A percentile compares a stretch with the other conserved stretches of the same genome.
These are phyloP conservation scores for Triplophysa tibetana DNA, from an alignment of 2,113 vertebrate genomes.

Conservation along the genomic window DNA sequence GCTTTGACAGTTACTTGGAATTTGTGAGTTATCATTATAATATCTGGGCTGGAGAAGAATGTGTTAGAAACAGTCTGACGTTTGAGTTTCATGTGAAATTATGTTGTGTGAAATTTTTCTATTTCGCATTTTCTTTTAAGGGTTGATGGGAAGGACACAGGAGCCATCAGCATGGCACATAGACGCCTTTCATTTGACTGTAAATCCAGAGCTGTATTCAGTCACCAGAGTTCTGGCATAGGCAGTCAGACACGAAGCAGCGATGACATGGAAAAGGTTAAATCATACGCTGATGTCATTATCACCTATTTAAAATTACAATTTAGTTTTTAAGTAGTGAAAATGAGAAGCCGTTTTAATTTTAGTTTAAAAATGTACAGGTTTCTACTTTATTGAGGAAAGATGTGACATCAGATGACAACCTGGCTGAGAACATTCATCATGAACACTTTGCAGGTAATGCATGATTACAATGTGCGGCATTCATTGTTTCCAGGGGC, in stretches of 20 bases:
- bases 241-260: slow-evolving; percentile 76
- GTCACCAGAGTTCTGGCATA: slow-evolving; percentile 80
- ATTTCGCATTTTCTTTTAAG: slow-evolving; percentile 61
- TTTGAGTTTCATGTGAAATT: neutral
- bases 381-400: slow-evolving; percentile 73
- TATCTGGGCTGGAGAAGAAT: neutral
- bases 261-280: slow-evolving; percentile 75
- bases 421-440: slow-evolving; percentile 78
- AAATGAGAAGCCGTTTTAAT: too few species aligned
- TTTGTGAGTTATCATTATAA: neutral
- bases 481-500: slow-evolving; percentile 12
- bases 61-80: neutral
- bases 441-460: slow-evolving; percentile 86
- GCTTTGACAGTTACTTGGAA: neutral
- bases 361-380: slow-evolving; percentile 50
- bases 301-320: neutral
- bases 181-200: slow-evolving; percentile 82
- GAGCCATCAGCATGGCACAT: slow-evolving; percentile 78
- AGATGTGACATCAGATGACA: slow-evolving; percentile 81
- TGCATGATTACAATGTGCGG: slow-evolving; percentile 21
- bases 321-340: neutral
- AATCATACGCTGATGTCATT: neutral
- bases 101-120: too few species aligned
- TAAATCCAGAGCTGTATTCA: slow-evolving; percentile 80
- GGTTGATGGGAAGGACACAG: slow-evolving; percentile 88